These are phyloP conservation scores for Euwallacea fornicatus DNA, from an alignment of 1,140 invertebrate species.

Conservation along the genomic window DNA sequence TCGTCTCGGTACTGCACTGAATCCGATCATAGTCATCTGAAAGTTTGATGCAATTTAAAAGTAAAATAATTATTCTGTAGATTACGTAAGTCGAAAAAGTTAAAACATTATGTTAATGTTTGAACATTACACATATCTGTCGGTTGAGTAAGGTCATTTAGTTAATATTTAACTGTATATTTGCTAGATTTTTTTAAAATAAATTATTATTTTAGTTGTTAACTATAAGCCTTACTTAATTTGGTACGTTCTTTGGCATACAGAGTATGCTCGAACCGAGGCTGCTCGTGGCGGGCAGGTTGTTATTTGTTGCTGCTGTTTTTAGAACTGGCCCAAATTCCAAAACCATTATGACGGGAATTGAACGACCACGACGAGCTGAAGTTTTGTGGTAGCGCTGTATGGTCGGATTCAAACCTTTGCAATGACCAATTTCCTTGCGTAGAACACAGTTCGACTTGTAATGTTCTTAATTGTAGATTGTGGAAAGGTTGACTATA, in stretches of 20 bases:
- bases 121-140: constrained; percentile 9
- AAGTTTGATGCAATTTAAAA: too few species aligned
- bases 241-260: too few species aligned
- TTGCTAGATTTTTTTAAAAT: constrained; percentile 22
- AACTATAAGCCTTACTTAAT: too few species aligned
- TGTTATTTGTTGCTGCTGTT: too few species aligned
- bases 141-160: constrained; percentile 6
- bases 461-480: constrained; percentile 56
- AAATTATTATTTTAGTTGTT: constrained; percentile 10
- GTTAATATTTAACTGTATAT: constrained; percentile 15
- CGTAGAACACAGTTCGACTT: constrained; percentile 51
- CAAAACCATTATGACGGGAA: too few species aligned
- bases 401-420: constrained; percentile 7
- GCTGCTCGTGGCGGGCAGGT: too few species aligned
- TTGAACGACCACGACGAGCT: not conserved
- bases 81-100: not conserved
- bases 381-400: not conserved
- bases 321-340: too few species aligned
- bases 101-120: constrained; percentile 17
- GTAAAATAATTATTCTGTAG: too few species aligned
- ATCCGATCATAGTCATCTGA: not conserved
- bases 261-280: too few species aligned
- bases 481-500: constrained; percentile 56
- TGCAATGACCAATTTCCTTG: constrained; percentile 44
- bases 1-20: constrained; percentile 21